A percentile compares a stretch with the other conserved stretches of the same genome.
These are phyloP conservation scores for Illadopsis cleaveri DNA, from an alignment of 2,113 vertebrate genomes.

Conservation along the genomic window DNA sequence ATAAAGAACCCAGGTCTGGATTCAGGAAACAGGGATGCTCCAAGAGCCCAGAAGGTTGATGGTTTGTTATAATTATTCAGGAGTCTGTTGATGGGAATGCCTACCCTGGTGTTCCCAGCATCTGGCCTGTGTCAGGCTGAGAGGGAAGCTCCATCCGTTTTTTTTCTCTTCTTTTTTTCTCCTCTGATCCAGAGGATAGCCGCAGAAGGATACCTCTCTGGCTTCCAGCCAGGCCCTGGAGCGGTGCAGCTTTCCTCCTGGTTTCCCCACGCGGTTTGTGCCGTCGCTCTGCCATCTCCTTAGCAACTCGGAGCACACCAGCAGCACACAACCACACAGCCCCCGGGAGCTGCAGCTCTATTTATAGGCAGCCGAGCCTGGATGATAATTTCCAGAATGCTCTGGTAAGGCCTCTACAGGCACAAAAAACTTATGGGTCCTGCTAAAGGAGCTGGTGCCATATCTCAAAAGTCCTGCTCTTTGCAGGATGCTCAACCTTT, in stretches of 20 bases:
- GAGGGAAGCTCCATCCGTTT: constrained; percentile 3
- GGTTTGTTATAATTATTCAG: not conserved
- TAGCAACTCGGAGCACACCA: constrained; percentile 50
- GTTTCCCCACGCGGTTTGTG: not conserved
- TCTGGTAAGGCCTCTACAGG: not conserved
- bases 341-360: constrained; percentile 30
- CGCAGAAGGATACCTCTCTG: not conserved
- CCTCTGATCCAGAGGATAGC: not conserved
- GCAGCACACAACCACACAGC: constrained; percentile 29
- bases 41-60: not conserved
- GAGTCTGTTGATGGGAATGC: not conserved
- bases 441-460: not conserved
- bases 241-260: not conserved
- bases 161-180: rapidly evolving
- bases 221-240: not conserved
- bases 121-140: constrained; percentile 16
- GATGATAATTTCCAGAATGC: constrained; percentile 50
- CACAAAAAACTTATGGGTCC: not conserved
- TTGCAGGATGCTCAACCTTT: not conserved
- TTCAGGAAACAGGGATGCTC: not conserved
- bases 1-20: not conserved
- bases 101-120: not conserved
- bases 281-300: constrained; percentile 42
- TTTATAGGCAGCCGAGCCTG: not conserved
- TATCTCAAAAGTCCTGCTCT: not conserved